Evolutionary conservation across 1,140 invertebrate genomes (phyloP), one percentile per base, ranked within the genome.

Genomic region (Drosophila lacteicornis): DNA sequence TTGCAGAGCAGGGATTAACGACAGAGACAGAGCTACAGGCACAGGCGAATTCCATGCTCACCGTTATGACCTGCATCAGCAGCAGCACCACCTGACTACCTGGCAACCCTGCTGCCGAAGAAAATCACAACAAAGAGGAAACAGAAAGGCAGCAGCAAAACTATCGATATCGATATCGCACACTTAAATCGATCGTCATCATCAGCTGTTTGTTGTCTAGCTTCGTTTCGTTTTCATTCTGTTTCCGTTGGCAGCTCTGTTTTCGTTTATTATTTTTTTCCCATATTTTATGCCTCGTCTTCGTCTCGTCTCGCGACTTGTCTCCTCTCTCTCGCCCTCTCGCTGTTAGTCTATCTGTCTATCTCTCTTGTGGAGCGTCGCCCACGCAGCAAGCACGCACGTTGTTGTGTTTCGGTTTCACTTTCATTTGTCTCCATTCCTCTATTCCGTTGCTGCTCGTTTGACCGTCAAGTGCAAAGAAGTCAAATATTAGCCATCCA

Each of bases 401-500:
- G 75, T 75, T 78, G 61, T 67, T 51, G 36, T 66, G 55, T 42
- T 76, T 17, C 50, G 15, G 53, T 55, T 69, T 36, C 75, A 57
- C 59, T 70, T 69, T 70, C 63, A 68, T 68, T 70, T 55, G 63
- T 68, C 49, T 77, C 46, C 33, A 22, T 59, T 68, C 36, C 43
- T 36, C 17, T 50, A 25, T 46, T 67, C 49, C 51, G 51, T 22
- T 38, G 61, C n/a, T 45, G 63, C 25, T 49, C 63, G 63, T 57
- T 57, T 57, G 55, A 46, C 38, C 71, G 46, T 69, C 85, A 87
- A 88, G 84, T 74, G 74, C 81, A 87, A 87, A 87, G 56, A 87
- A 87, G 80, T 88, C 73, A 87, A 88, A 87, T 68, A 78, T 67
- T 75, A 81, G 59, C 75, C 59, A 53, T 61, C 38, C 38, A 71